Evolutionary conservation across 2,113 vertebrate genomes (phyloP).

Genomic region (Ia io): DNA sequence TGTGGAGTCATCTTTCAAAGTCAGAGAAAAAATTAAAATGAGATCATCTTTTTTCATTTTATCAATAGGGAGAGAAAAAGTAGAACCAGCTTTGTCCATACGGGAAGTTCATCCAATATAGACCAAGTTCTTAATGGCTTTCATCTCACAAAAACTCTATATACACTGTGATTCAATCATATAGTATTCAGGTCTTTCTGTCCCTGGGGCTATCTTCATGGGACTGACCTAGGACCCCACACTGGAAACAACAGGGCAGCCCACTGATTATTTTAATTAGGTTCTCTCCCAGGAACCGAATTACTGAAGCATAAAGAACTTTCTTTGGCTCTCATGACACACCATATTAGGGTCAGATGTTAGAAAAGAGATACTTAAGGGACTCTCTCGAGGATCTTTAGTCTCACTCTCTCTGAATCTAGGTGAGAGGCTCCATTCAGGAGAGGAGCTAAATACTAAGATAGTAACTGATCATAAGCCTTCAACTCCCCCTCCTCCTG

Average conservation of each 20-base stretch:
- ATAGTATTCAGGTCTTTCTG: too few species aligned
- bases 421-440: not conserved
- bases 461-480: not conserved
- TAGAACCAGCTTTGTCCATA: not conserved
- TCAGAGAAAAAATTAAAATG: not conserved
- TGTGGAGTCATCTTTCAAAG: not conserved
- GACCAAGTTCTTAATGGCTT: not conserved
- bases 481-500: not conserved
- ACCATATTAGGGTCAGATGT: not conserved
- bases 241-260: not conserved
- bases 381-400: not conserved
- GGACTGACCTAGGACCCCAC: not conserved
- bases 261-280: not conserved
- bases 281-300: not conserved
- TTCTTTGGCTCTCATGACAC: not conserved
- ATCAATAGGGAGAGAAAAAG: not conserved
- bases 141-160: not conserved
- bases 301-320: not conserved
- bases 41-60: not conserved
- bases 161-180: too few species aligned
- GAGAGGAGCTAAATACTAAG: not conserved
- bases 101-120: not conserved
- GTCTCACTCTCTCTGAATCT: not conserved
- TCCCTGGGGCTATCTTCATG: not conserved
- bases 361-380: not conserved